A percentile compares a stretch with the other conserved stretches of the same genome.
Conservation (phyloP, 2,888 invertebrate species). For the Acleris literana region DNA sequence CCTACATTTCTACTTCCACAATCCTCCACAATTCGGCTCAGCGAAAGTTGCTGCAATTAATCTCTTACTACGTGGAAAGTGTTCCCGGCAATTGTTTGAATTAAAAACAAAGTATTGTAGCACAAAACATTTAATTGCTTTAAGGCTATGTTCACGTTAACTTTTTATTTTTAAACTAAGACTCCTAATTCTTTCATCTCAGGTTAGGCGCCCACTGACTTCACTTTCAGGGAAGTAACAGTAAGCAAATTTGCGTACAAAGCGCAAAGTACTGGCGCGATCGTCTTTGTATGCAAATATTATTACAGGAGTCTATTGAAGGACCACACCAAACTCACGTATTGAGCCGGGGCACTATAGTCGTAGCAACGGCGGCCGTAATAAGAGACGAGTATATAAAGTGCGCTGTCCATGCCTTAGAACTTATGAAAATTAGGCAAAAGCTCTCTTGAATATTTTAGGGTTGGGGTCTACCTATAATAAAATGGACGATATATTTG, state of each 20-base stretch:
- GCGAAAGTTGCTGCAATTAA: conserved; percentile 71
- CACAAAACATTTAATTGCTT: conserved; percentile 43
- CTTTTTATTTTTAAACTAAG: conserved; percentile 19
- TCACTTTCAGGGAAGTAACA: conserved; percentile 50
- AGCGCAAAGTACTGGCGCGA: conserved; percentile 63
- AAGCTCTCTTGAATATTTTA: conserved; percentile 46
- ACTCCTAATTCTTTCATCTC: conserved; percentile 25
- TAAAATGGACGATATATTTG: conserved; percentile 2
- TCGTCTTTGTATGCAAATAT: conserved; percentile 77
- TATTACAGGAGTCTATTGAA: conserved; percentile 71
- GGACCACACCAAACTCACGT: conserved; percentile 63
- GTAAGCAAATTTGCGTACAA: conserved; percentile 70
- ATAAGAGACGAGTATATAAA: conserved; percentile 47
- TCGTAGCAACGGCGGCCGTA: conserved; percentile 53
- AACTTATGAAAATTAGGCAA: conserved; percentile 53
- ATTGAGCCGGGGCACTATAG: conserved; percentile 55
- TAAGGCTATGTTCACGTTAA: conserved; percentile 38
- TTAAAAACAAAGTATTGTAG: conserved; percentile 53
- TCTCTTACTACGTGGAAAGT: conserved; percentile 59
- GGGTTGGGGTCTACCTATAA: conserved; percentile 42
- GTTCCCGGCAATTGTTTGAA: conserved; percentile 59
- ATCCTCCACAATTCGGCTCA: conserved; percentile 56
- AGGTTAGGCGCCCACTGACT: conserved; percentile 38
- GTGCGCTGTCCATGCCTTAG: conserved; percentile 48
- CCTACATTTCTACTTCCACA: conserved; percentile 51